Percentiles rank a stretch among this genome's conserved stretches.
Evolutionary conservation across 2,797 vertebrate species (phyloP).

Genomic region (Paratrypauchen microcephalus): DNA sequence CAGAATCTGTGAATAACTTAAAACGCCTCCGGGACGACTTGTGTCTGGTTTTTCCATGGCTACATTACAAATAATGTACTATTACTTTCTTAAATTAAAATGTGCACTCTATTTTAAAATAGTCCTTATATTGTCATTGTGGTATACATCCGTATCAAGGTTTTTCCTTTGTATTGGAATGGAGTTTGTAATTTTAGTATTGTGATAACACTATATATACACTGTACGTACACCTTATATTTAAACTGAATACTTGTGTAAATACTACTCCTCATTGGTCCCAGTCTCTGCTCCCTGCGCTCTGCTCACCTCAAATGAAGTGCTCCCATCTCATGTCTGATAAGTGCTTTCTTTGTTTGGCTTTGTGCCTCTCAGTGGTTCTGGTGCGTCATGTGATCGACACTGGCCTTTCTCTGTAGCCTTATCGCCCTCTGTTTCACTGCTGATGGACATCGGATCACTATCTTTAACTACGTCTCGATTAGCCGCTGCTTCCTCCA

Average conservation of each 20-base stretch:
- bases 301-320: conserved; percentile 3
- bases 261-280: conserved; percentile 6
- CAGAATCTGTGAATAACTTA: too few relatives aligned
- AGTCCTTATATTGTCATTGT: not conserved
- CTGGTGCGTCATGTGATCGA: conserved; percentile 36
- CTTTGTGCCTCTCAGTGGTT: conserved; percentile 21
- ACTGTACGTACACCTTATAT: not conserved
- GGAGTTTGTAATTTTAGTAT: not conserved
- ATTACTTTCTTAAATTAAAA: too few relatives aligned
- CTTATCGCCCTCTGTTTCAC: conserved; percentile 4
- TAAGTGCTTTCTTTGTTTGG: not conserved
- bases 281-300: conserved; percentile 2
- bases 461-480: conserved; percentile 51
- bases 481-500: conserved; percentile 49
- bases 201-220: not conserved
- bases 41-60: too few relatives aligned
- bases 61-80: too few relatives aligned
- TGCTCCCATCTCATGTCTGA: conserved; percentile 1
- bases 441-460: conserved; percentile 40
- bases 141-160: not conserved
- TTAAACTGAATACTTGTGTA: not conserved
- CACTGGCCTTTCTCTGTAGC: conserved; percentile 53
- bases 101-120: not conserved
- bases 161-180: not conserved
- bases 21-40: too few relatives aligned